These are phyloP conservation scores for Daboia siamensis DNA, from an alignment of 2,113 vertebrate species.

Conservation along the genomic window DNA sequence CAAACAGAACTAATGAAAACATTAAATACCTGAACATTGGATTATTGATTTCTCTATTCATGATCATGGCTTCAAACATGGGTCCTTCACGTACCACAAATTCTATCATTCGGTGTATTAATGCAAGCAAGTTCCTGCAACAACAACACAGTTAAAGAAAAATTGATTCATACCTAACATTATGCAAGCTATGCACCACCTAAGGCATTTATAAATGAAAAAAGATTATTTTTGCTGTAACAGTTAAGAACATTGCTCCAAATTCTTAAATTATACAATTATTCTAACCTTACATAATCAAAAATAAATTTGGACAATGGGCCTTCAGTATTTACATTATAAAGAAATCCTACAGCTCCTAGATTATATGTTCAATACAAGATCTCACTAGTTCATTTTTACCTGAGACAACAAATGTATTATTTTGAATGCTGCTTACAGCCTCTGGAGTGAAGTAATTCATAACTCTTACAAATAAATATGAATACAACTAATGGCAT, in stretches of 20 bases:
- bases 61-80: constrained; percentile 99
- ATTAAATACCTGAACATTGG: constrained; percentile 92
- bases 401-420: constrained; percentile 22
- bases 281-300: constrained; percentile 58
- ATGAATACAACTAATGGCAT: constrained; percentile 43
- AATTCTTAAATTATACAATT: constrained; percentile 45
- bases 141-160: constrained; percentile 99
- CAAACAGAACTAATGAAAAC: neutral
- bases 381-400: constrained; percentile 43
- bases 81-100: constrained; percentile 99
- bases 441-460: neutral
- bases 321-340: neutral
- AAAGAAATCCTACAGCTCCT: constrained; percentile 22
- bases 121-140: constrained; percentile 99
- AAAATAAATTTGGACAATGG: constrained; percentile 40
- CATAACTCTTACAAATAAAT: neutral
- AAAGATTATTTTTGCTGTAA: constrained; percentile 64
- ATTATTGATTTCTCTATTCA: constrained; percentile 99
- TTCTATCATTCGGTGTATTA: constrained; percentile 99
- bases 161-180: constrained; percentile 93
- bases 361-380: constrained; percentile 51
- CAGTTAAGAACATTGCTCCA: constrained; percentile 55
- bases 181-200: constrained; percentile 73
- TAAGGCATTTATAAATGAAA: constrained; percentile 75
- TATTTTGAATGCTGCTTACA: neutral